Evolutionary conservation across 64 coral and sea anemone genomes (phyloP), one percentile per base, ranked within the genome.

Genomic region (Montipora efflorescens): DNA sequence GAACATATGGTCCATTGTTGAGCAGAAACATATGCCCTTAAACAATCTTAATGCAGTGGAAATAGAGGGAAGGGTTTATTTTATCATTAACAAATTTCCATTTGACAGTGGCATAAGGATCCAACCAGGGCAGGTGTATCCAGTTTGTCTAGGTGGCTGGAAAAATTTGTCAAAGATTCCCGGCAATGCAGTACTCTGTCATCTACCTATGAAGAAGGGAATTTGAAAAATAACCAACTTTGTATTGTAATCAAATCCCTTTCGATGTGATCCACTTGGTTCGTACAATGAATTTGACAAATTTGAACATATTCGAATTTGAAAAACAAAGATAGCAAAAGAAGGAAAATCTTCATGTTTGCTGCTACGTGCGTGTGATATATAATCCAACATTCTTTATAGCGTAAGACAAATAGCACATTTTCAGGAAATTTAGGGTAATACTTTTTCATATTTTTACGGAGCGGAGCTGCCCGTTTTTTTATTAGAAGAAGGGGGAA

Each of bases 21-120:
- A 49, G 6, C 91, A 91, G 66, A n/a, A 71, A 9, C 89, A 51
- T 52, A 91, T 91, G 19, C 89, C 89, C 15, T 20, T 14, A 62
- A 91, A 80, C 59, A 81, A 16, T 36, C 77, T 81, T 76, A 74
- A 74, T 43, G 87, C 87, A 8, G 77, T 89, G 7, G 87, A 89
- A 79, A 59, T 77, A 5, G 21, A 46, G 28, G 50, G 77, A 7
- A 81, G 36, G 55, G 64, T 91, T 19, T 91, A 80, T 73, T 91
- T 91, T 53, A 53, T 91, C 46, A 52, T 55, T 7, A 79, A 68
- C 47, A 5, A 4, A 14, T 25, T 50, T 80, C 77, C 50, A 78
- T 6, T 81, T 18, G 89, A 91, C 25, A 91, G 89, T 19, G 78
- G 64, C 2, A 81, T 91, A 9, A 80, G 78, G 69, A 91, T 89